Evolutionary conservation across 2,888 invertebrate genomes (phyloP).

Genomic region (Isotomurus palustris): DNA sequence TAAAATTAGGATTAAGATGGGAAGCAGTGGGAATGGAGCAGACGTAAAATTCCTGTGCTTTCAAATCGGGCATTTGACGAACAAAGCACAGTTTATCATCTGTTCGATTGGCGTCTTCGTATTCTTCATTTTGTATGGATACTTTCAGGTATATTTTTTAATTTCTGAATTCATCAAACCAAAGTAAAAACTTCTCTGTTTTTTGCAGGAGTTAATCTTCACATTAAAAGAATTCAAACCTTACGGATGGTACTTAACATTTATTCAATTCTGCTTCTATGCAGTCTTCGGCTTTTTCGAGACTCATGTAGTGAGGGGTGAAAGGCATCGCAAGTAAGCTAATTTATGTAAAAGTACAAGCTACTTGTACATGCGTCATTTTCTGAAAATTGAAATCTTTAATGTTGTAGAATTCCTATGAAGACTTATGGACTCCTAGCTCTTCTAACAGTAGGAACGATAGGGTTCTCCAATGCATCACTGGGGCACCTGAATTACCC

Average conservation of each 20-base stretch:
- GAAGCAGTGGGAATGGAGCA: too few relatives aligned
- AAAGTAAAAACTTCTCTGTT: not conserved
- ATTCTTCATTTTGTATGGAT: conserved; percentile 86
- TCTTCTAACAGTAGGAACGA: conserved; percentile 83
- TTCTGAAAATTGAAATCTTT: not conserved
- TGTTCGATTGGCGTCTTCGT: conserved; percentile 77
- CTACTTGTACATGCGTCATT: not conserved
- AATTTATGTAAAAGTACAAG: not conserved
- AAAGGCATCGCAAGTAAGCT: conserved; percentile 54
- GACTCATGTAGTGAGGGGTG: conserved; percentile 57
- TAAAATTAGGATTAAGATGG: too few relatives aligned
- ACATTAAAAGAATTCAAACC: conserved; percentile 82
- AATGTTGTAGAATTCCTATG: conserved; percentile 70
- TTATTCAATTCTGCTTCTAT: conserved; percentile 86
- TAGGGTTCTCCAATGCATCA: conserved; percentile 93
- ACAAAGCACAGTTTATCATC: conserved; percentile 66
- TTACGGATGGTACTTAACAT: conserved; percentile 85
- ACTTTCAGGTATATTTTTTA: conserved; percentile 70
- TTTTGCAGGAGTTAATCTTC: conserved; percentile 75
- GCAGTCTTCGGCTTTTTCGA: conserved; percentile 74
- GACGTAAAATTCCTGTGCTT: conserved; percentile 66
- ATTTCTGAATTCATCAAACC: not conserved
- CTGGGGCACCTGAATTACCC: conserved; percentile 93
- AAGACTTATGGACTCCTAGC: conserved; percentile 75
- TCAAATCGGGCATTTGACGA: conserved; percentile 63